phyloP scores from a whole-genome alignment of 35 echinoderm and acorn worm species.

The Amphiura filiformis region DNA sequence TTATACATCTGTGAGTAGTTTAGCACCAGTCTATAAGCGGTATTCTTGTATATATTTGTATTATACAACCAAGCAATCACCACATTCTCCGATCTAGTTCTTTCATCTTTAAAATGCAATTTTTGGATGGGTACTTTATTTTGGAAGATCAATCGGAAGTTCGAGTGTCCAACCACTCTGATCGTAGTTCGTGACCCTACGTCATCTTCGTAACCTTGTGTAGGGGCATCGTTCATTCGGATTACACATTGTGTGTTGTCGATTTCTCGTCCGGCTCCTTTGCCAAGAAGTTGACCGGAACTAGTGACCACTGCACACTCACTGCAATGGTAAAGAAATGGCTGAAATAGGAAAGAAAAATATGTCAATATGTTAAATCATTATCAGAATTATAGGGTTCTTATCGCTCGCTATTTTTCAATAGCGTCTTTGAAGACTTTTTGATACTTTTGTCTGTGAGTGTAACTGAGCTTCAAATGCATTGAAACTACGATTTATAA shows the following conservation, averaged over 20 bases:
- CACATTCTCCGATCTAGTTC: background rate
- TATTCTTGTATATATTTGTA: background rate
- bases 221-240: conserved; percentile 89
- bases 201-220: conserved; percentile 51
- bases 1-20: conserved; percentile 3
- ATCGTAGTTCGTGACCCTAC: conserved; percentile 81
- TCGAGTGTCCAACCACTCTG: conserved; percentile 59
- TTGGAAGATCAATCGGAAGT: conserved; percentile 40
- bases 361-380: no score
- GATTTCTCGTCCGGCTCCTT: conserved; percentile 63
- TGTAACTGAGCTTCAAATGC: no score
- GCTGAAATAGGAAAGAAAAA: background rate
- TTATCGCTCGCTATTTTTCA: no score
- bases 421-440: no score
- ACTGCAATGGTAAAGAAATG: conserved; percentile 46
- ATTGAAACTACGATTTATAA: no score
- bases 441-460: no score
- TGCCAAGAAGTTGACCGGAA: conserved; percentile 74
- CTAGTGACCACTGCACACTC: conserved; percentile 79
- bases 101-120: conserved; percentile 10
- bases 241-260: conserved; percentile 82
- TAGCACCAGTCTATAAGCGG: background rate
- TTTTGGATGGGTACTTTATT: conserved; percentile 36
- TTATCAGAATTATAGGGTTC: no score
- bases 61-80: conserved; percentile 6